Evolutionary conservation across 2,888 invertebrate species (phyloP), one percentile per base, ranked within the genome.

Genomic region (Graphium colonna): DNA sequence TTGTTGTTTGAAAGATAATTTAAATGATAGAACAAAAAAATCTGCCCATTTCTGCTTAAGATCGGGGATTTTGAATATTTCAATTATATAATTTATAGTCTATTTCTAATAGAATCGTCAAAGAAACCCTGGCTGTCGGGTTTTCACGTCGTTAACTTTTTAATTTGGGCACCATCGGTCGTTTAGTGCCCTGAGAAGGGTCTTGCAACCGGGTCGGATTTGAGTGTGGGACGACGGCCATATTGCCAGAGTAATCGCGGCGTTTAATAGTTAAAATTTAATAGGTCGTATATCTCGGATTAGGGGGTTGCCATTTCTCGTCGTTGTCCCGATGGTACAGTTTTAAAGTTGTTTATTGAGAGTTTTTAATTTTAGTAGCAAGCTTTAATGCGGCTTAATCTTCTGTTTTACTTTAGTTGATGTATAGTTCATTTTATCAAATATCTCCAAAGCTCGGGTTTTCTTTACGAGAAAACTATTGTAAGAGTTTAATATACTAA

Each of bases 141-240:
- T 9, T 33, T 36, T n/a, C 36, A 4, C n/a, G 12, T 36, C 36
- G 12, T 36, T 36, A 36, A 36, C 36, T 36, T 36, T 36, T 36
- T 36, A 36, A 36, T 36, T 36, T 36, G 9, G 9, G 26, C 15
- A 16, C 33, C 36, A 12, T 45, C 9, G 4, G 10, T 38, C 46
- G 13, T 49, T 41, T 18, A 42, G 33, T 52, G 18, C 15, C 31
- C 21, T 31, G 45, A 45, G 33, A 46, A 56, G 59, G 57, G 54
- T 48, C 56, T 52, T 56, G 52, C 56, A 56, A 51, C 56, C 53
- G 53, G 36, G 36, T 56, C 56, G 51, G 53, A 51, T 57, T 57
- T 60, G 57, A 60, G 60, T 58, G 45, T 52, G 56, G 44, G 56
- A 53, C 51, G 38, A 28, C 47, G 42, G 52, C 38, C 47, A 42